Conservation (phyloP, 2,797 vertebrate species). For the Enteromius radiatus region DNA sequence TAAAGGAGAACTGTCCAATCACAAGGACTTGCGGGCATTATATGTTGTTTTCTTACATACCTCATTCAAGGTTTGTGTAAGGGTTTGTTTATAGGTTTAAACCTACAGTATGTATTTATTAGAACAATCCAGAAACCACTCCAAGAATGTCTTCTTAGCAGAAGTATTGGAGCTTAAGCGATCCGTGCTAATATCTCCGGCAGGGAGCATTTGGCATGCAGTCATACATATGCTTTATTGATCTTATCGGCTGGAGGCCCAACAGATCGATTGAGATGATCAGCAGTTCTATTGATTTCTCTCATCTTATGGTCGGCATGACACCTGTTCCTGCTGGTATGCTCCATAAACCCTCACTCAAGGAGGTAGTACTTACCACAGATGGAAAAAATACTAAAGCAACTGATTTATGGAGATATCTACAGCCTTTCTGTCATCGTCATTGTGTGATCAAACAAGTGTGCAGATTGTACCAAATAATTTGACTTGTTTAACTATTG, state of each 20-base stretch:
- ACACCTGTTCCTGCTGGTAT: conserved; percentile 58
- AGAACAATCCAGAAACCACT: not conserved
- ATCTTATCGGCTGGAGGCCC: conserved; percentile 74
- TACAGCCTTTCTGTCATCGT: not conserved
- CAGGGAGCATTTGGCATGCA: conserved; percentile 72
- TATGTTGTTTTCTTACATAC: not conserved
- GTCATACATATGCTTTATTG: conserved; percentile 77
- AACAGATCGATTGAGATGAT: conserved; percentile 79
- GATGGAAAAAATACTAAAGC: conserved; percentile 36
- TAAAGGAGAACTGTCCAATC: no score
- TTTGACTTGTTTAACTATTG: not conserved
- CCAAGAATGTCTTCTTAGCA: conserved; percentile 7
- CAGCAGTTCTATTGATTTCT: conserved; percentile 74
- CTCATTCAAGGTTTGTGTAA: not conserved
- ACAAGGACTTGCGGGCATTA: not conserved
- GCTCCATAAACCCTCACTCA: conserved; percentile 32
- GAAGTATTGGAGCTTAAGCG: conserved; percentile 42
- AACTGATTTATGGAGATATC: not conserved
- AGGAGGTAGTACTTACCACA: conserved; percentile 5
- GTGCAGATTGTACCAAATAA: not conserved
- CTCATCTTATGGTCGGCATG: conserved; percentile 62
- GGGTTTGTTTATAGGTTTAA: no score
- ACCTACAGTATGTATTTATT: not conserved
- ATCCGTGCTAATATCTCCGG: conserved; percentile 35
- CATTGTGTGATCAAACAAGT: conserved; percentile 4